These are phyloP conservation scores for Falco concolor DNA, from an alignment of 2,797 vertebrate genomes.

Conservation along the genomic window DNA sequence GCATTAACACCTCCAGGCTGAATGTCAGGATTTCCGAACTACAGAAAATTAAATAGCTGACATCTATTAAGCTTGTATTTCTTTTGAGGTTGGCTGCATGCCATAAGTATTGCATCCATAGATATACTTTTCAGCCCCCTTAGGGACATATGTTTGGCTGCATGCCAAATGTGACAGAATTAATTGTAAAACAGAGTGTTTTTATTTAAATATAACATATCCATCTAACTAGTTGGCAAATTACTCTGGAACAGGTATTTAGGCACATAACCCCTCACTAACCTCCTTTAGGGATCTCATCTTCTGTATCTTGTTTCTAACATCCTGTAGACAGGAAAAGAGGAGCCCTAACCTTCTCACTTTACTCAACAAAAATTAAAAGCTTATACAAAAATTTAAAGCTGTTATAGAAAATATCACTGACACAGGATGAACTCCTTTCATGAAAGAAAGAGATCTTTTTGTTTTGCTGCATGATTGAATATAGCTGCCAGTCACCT, in stretches of 20 bases:
- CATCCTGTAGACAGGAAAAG: slow-evolving; percentile 25
- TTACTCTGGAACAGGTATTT: background rate
- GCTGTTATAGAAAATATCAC: background rate
- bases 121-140: background rate
- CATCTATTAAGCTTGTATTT: slow-evolving; percentile 9
- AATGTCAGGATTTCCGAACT: slow-evolving; percentile 26
- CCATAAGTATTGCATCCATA: background rate
- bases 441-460: background rate
- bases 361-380: slow-evolving; percentile 12
- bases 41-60: slow-evolving; percentile 16
- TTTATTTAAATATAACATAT: background rate
- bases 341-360: background rate
- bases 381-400: background rate
- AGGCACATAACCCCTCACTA: background rate
- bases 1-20: background rate
- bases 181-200: slow-evolving; percentile 8
- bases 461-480: background rate
- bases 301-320: slow-evolving; percentile 1
- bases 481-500: background rate
- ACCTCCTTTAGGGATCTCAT: slow-evolving; percentile 32
- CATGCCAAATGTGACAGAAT: slow-evolving; percentile 10
- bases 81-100: background rate
- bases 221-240: background rate
- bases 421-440: background rate
- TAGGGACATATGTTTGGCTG: slow-evolving; percentile 2